Conservation (phyloP, 2,797 vertebrate genomes). For the Sebastes wilsoni region DNA sequence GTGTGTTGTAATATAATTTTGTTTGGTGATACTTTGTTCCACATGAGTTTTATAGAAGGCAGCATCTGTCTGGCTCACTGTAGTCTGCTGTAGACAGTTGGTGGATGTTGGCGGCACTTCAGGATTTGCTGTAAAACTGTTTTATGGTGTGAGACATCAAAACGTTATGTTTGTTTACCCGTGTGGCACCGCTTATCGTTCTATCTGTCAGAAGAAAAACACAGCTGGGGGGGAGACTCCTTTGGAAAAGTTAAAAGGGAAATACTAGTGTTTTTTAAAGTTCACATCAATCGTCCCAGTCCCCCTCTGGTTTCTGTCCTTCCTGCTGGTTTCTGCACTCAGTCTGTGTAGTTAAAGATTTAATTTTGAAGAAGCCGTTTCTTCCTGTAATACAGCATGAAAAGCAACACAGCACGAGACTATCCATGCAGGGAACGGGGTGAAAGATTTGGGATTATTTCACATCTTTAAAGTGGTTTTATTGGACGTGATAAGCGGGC, state of each 20-base stretch:
- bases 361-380: not conserved
- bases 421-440: not conserved
- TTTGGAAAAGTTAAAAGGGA: not conserved
- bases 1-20: conserved; percentile 32
- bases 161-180: not conserved
- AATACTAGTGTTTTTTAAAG: not conserved
- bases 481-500: not conserved
- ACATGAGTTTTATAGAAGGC: not conserved
- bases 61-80: conserved; percentile 1
- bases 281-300: not conserved
- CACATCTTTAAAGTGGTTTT: not conserved
- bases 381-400: not conserved
- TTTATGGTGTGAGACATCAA: not conserved
- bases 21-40: not conserved
- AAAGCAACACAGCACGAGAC: not conserved
- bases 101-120: not conserved
- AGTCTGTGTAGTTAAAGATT: not conserved
- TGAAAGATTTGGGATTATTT: not conserved
- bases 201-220: not conserved
- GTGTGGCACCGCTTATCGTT: not conserved
- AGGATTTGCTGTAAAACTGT: not conserved
- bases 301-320: not conserved
- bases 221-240: not conserved
- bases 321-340: not conserved
- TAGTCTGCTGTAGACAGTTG: not conserved